phyloP scores from a whole-genome alignment of 2,888 invertebrate species.

The Coelinius sp. region DNA sequence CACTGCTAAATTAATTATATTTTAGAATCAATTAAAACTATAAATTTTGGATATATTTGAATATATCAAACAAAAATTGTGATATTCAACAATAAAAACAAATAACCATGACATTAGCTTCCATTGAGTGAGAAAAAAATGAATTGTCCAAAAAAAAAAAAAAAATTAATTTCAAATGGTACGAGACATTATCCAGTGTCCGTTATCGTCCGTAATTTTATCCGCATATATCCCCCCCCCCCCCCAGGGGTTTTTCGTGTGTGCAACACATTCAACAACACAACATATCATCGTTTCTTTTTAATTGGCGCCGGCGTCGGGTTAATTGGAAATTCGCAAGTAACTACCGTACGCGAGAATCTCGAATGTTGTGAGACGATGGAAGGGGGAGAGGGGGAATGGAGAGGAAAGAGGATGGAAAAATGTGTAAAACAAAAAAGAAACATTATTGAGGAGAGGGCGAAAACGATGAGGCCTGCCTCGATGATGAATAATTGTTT shows the following conservation, averaged over 20 bases:
- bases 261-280: slow-evolving; percentile 18
- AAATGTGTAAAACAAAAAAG: slow-evolving; percentile 17
- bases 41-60: no score
- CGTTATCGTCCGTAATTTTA: slow-evolving; percentile 30
- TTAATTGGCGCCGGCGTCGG: slow-evolving; percentile 40
- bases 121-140: no score
- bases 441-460: slow-evolving; percentile 25
- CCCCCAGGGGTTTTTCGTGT: not conserved
- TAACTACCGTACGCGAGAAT: slow-evolving; percentile 37
- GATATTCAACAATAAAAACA: not conserved
- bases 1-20: no score
- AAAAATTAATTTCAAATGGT: not conserved
- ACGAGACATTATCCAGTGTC: slow-evolving; percentile 5
- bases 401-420: slow-evolving; percentile 3
- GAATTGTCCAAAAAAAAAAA: not conserved
- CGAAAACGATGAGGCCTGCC: slow-evolving; percentile 4
- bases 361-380: slow-evolving; percentile 24
- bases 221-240: not conserved
- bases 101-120: no score
- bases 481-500: slow-evolving; percentile 34
- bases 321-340: slow-evolving; percentile 38
- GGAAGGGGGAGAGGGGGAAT: slow-evolving; percentile 9
- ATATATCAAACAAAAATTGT: no score
- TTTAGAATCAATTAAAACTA: no score
- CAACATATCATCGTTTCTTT: slow-evolving; percentile 31